phyloP scores from a whole-genome alignment of 2,113 vertebrate species.

The Alexandromys fortis region DNA sequence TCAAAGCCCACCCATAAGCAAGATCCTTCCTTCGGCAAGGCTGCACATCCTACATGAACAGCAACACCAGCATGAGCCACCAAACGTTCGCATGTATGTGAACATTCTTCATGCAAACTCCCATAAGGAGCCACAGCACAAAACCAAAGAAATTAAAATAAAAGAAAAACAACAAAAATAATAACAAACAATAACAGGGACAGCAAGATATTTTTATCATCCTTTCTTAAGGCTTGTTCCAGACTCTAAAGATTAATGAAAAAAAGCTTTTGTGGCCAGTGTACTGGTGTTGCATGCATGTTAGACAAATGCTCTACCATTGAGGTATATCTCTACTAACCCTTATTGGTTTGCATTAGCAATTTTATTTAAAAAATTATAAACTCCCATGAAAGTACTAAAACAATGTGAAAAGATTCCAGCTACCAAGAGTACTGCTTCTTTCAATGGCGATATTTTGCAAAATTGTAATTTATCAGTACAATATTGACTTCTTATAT shows the following conservation, averaged over 20 bases:
- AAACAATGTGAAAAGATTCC: not conserved
- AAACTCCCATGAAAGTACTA: not conserved
- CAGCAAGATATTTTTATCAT: not conserved
- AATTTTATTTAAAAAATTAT: not conserved
- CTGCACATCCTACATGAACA: not conserved
- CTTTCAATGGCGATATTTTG: not conserved
- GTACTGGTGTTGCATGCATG: too few species aligned
- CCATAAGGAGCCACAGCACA: not conserved
- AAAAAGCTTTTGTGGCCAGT: not conserved
- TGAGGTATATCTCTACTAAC: not conserved
- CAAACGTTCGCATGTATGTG: not conserved
- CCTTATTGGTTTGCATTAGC: not conserved
- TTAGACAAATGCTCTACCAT: not conserved
- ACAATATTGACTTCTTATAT: not conserved
- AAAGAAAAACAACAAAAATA: not conserved
- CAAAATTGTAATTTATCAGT: not conserved
- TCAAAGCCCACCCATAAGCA: not conserved
- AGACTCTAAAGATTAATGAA: not conserved
- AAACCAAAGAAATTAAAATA: not conserved
- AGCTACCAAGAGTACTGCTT: not conserved
- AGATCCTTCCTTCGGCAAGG: not conserved
- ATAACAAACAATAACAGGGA: not conserved
- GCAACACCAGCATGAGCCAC: not conserved
- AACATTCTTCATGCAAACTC: not conserved
- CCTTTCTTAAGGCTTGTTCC: not conserved